Conservation (phyloP, 2,797 vertebrate genomes). For the Erethizon dorsatum region DNA sequence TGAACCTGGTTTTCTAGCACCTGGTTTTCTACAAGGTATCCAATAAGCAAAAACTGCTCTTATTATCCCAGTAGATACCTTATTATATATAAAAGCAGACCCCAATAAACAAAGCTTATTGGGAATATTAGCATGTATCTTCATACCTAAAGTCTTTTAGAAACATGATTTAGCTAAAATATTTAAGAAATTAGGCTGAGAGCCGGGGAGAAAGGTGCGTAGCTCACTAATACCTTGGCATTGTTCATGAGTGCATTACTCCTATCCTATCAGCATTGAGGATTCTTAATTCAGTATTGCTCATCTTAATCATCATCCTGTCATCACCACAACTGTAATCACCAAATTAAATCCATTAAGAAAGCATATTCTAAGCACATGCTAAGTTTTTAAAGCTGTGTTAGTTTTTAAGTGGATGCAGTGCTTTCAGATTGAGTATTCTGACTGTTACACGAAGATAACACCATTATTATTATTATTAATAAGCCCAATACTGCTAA, state of each 20-base stretch:
- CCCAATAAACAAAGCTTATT: not conserved
- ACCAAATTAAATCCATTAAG: not conserved
- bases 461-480: not conserved
- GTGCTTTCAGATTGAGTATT: not conserved
- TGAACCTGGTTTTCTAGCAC: not conserved
- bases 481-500: not conserved
- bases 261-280: not conserved
- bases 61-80: not conserved
- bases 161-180: slow-evolving; percentile 6
- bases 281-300: not conserved
- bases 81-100: not conserved
- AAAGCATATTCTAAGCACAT: not conserved
- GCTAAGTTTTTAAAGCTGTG: not conserved
- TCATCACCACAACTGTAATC: not conserved
- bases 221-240: not conserved
- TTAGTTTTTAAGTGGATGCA: not conserved
- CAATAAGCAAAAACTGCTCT: not conserved
- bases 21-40: not conserved
- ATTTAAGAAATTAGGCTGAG: slow-evolving; percentile 5
- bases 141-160: not conserved
- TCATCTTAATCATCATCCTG: not conserved
- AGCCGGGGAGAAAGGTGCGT: not conserved
- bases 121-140: not conserved
- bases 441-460: not conserved
- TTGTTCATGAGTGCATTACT: not conserved